Percentiles rank a stretch among this genome's conserved stretches.
Evolutionary conservation across 2,888 invertebrate species (phyloP).

Genomic region (Penaeus monodon): DNA sequence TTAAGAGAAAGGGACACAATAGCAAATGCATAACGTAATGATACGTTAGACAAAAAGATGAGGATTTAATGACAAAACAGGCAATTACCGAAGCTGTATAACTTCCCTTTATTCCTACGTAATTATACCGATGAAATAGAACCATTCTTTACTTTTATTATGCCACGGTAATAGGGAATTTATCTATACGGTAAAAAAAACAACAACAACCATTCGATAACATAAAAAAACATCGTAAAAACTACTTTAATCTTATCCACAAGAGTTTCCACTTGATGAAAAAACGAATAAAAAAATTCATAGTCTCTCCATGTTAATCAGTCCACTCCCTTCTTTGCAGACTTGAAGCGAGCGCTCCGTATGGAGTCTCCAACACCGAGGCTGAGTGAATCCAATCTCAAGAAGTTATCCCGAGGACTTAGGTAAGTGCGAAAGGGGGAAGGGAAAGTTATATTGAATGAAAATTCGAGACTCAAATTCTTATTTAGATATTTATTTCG

Average conservation of each 20-base stretch:
- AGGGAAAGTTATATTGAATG: not conserved
- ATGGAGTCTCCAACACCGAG: constrained; percentile 60
- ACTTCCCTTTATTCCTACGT: too few relatives aligned
- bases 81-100: too few relatives aligned
- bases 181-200: too few relatives aligned
- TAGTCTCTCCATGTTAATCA: not conserved
- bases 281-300: not conserved
- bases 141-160: too few relatives aligned
- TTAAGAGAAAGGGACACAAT: not conserved
- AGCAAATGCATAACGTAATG: not conserved
- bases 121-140: too few relatives aligned
- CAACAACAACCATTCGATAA: too few relatives aligned
- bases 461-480: not conserved
- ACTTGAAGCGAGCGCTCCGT: constrained; percentile 58
- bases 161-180: too few relatives aligned
- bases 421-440: constrained; percentile 24
- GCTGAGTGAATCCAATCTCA: constrained; percentile 57
- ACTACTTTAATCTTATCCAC: not conserved
- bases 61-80: too few relatives aligned
- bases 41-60: too few relatives aligned
- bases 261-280: not conserved
- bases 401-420: constrained; percentile 54
- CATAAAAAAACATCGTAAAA: not conserved
- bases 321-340: constrained; percentile 18
- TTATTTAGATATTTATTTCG: not conserved